Percentiles rank a stretch among this genome's conserved stretches.
Conservation (phyloP, 2,113 vertebrate species). For the Sminthopsis crassicaudata region DNA sequence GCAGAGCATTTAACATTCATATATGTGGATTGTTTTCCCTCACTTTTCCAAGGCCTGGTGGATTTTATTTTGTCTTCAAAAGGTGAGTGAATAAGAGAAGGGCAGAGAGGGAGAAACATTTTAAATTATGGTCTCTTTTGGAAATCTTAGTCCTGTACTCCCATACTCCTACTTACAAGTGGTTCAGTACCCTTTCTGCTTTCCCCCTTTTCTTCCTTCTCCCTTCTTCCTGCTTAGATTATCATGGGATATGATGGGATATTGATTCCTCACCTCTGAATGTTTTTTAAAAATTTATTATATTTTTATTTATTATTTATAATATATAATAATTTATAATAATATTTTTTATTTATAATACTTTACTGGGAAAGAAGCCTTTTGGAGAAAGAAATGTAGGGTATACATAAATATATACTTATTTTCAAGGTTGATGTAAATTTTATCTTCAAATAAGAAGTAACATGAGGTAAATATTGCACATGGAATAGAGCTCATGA, state of each 20-base stretch:
- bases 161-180: neutral
- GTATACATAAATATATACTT: neutral
- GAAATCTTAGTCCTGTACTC: neutral
- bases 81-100: neutral
- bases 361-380: neutral
- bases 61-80: neutral
- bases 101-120: neutral
- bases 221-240: neutral
- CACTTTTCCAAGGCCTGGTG: neutral
- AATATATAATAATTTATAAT: too few relatives aligned
- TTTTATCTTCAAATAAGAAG: neutral
- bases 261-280: neutral
- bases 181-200: neutral
- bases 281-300: neutral
- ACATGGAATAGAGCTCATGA: neutral
- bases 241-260: neutral
- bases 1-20: neutral
- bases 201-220: neutral
- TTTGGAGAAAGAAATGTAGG: neutral
- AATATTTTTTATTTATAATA: neutral
- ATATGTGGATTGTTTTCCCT: neutral
- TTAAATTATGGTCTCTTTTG: neutral
- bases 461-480: neutral
- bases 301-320: too few relatives aligned
- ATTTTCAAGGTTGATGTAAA: neutral